Conservation (phyloP, 2,888 invertebrate genomes). For the Drosophila lutescens region DNA sequence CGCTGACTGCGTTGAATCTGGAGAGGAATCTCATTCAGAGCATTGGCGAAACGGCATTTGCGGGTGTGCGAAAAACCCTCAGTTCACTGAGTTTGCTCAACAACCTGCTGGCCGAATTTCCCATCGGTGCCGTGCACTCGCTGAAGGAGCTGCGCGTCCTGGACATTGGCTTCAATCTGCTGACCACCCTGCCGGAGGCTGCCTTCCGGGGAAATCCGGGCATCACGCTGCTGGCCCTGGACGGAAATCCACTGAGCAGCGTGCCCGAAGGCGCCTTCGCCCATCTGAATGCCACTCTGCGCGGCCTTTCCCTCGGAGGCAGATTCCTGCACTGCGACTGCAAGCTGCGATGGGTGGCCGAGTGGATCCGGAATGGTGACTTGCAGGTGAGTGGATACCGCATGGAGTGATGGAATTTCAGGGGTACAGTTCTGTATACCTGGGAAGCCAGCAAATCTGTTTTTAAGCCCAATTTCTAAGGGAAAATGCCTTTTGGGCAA, state of each 20-base stretch:
- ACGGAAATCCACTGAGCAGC: constrained; percentile 94
- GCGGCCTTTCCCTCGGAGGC: constrained; percentile 94
- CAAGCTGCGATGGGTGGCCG: constrained; percentile 93
- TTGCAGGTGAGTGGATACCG: constrained; percentile 87
- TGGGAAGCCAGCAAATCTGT: no score
- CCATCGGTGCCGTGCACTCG: constrained; percentile 90
- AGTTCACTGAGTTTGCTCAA: constrained; percentile 95
- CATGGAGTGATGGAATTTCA: background rate
- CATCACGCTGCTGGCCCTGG: constrained; percentile 93
- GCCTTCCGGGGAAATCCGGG: constrained; percentile 93
- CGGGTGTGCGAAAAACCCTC: constrained; percentile 91
- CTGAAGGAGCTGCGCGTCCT: constrained; percentile 93
- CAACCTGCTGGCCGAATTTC: constrained; percentile 94
- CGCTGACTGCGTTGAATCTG: constrained; percentile 91
- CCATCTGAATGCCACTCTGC: constrained; percentile 91
- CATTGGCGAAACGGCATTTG: constrained; percentile 90
- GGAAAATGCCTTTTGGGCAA: no score
- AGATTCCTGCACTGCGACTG: constrained; percentile 95
- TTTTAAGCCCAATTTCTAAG: no score
- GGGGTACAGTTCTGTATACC: background rate
- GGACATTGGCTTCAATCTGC: constrained; percentile 95
- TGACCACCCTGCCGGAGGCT: constrained; percentile 91
- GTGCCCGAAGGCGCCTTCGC: constrained; percentile 91
- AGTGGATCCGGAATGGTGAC: constrained; percentile 95
- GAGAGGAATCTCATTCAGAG: constrained; percentile 94